Evolutionary conservation across 2,113 vertebrate species (phyloP).

Genomic region (Ageneiosus marmoratus): DNA sequence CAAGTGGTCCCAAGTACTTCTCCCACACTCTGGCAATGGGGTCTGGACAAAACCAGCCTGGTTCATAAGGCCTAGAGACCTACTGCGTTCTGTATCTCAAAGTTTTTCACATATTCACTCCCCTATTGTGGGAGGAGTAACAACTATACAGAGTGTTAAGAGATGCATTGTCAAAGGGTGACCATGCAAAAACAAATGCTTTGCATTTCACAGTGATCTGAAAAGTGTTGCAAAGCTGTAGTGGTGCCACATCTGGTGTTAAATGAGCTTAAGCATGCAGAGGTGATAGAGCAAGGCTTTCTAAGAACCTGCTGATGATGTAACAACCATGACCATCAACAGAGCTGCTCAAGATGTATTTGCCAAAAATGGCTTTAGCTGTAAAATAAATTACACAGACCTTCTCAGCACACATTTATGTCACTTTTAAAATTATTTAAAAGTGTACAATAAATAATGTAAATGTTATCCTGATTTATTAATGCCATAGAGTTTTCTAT

Average conservation of each 20-base stretch:
- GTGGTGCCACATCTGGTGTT: neutral
- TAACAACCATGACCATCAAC: neutral
- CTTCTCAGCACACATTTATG: neutral
- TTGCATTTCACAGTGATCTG: neutral
- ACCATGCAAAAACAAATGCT: too few species aligned
- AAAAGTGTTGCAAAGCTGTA: neutral
- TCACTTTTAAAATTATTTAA: neutral
- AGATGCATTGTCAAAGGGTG: too few species aligned
- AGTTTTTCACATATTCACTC: neutral
- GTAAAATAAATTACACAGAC: neutral
- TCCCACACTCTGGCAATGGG: too few species aligned
- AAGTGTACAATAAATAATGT: neutral
- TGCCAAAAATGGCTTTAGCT: neutral
- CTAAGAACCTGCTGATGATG: neutral
- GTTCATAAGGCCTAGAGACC: too few species aligned
- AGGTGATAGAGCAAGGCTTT: neutral
- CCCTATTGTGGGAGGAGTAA: neutral
- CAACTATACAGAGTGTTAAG: neutral
- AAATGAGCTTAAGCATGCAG: neutral
- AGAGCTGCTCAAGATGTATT: neutral
- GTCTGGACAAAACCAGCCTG: too few species aligned
- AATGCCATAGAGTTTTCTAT: neutral
- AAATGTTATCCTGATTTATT: neutral
- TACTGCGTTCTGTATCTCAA: too few species aligned
- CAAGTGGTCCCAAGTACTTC: too few species aligned